These are phyloP conservation scores for Drosophila albomicans DNA, from an alignment of 1,140 invertebrate species.

Conservation along the genomic window DNA sequence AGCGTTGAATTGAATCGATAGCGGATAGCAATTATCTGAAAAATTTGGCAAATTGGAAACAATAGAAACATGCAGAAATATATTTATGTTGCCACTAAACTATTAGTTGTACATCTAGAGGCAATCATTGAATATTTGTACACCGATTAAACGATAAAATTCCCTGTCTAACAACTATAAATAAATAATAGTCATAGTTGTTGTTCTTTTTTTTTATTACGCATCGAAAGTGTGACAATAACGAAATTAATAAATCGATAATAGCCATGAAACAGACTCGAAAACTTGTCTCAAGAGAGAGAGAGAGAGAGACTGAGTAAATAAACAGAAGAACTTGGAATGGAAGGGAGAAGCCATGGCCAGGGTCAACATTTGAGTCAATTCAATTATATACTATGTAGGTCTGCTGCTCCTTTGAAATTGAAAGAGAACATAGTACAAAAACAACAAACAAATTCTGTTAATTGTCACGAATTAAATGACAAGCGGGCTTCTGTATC, in stretches of 20 bases:
- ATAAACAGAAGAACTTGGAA: slow-evolving; percentile 17
- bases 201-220: slow-evolving; percentile 2
- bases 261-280: neutral
- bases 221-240: slow-evolving; percentile 18
- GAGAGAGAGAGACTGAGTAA: neutral
- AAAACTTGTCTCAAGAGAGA: neutral
- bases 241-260: slow-evolving; percentile 15
- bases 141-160: neutral
- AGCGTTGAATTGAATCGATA: no score
- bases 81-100: neutral
- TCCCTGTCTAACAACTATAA: neutral
- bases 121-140: neutral
- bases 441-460: slow-evolving; percentile 19
- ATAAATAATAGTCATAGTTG: slow-evolving; percentile 12
- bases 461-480: slow-evolving; percentile 42
- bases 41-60: no score
- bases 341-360: slow-evolving; percentile 19
- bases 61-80: no score
- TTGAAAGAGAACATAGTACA: neutral
- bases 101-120: neutral
- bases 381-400: slow-evolving; percentile 17
- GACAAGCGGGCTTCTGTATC: slow-evolving; percentile 4
- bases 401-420: neutral
- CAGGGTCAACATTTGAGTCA: slow-evolving; percentile 28
- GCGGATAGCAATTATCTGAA: no score